Percentiles rank a stretch among this genome's conserved stretches.
Conservation (phyloP, 2,113 vertebrate genomes). For the Hippocampus zosterae region DNA sequence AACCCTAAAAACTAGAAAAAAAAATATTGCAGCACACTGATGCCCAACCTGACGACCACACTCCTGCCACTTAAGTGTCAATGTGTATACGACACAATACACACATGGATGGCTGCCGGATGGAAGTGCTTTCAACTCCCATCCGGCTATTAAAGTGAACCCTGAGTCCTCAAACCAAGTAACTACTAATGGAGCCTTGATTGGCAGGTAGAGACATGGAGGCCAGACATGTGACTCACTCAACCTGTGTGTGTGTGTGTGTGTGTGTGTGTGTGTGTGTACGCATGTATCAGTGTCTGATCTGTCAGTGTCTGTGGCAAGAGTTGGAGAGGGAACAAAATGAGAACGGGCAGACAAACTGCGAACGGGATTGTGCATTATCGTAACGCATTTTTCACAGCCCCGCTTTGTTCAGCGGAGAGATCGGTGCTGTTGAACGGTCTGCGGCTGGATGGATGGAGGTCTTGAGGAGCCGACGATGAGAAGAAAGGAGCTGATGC, state of each 20-base stretch:
- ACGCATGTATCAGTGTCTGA: not conserved
- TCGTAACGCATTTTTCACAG: too few relatives aligned
- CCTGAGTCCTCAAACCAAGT: slow-evolving; percentile 35
- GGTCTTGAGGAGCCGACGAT: too few relatives aligned
- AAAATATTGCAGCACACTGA: slow-evolving; percentile 21
- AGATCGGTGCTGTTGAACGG: too few relatives aligned
- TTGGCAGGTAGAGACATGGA: slow-evolving; percentile 51
- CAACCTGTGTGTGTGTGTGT: slow-evolving; percentile 3
- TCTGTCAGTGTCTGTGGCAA: slow-evolving; percentile 29
- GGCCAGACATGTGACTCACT: slow-evolving; percentile 33
- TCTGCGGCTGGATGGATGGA: too few relatives aligned
- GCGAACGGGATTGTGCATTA: not conserved
- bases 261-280: not conserved
- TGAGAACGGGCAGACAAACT: slow-evolving; percentile 14
- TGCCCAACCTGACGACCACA: slow-evolving; percentile 5
- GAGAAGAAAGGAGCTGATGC: too few relatives aligned
- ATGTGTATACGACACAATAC: slow-evolving; percentile 10
- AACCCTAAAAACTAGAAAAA: slow-evolving; percentile 2
- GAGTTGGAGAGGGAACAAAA: slow-evolving; percentile 24
- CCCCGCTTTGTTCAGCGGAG: too few relatives aligned
- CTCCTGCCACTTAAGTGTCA: slow-evolving; percentile 12
- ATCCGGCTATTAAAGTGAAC: slow-evolving; percentile 36
- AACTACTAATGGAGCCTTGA: slow-evolving; percentile 58
- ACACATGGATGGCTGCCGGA: slow-evolving; percentile 23
- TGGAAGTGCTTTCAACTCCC: slow-evolving; percentile 50